Evolutionary conservation across 2,113 vertebrate genomes (phyloP).

Genomic region (Tetrax tetrax): DNA sequence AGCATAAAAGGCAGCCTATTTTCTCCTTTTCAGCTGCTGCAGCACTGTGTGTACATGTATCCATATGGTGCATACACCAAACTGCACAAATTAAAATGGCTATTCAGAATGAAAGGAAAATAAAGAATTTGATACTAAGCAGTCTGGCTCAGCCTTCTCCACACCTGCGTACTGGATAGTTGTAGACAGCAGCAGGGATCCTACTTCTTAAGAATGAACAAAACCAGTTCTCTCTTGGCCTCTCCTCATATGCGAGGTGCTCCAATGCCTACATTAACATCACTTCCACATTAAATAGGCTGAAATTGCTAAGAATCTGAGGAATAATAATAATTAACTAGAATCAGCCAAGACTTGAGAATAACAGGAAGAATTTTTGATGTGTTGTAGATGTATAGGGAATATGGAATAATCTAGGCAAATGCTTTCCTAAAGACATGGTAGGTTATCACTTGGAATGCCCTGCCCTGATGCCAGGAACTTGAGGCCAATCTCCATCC

Average conservation of each 20-base stretch:
- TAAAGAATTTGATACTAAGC: not conserved
- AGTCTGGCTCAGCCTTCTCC: not conserved
- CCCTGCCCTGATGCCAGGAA: not conserved
- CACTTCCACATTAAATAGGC: not conserved
- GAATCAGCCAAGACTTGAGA: not conserved
- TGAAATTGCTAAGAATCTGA: not conserved
- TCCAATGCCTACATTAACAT: not conserved
- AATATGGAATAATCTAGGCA: not conserved
- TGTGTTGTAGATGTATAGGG: not conserved
- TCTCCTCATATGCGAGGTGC: not conserved
- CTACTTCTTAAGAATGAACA: not conserved
- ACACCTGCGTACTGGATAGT: not conserved
- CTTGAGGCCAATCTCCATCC: not conserved
- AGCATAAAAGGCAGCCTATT: not conserved
- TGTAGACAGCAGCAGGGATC: not conserved
- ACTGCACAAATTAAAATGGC: not conserved
- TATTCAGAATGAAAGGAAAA: not conserved
- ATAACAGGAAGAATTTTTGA: not conserved
- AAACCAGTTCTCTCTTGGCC: not conserved
- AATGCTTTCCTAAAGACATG: not conserved
- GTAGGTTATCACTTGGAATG: not conserved
- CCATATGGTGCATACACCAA: not conserved
- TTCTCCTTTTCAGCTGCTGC: not conserved
- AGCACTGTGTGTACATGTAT: not conserved
- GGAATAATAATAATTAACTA: not conserved